Evolutionary conservation across 2,113 vertebrate species (phyloP).

Genomic region (Pholis gunnellus): DNA sequence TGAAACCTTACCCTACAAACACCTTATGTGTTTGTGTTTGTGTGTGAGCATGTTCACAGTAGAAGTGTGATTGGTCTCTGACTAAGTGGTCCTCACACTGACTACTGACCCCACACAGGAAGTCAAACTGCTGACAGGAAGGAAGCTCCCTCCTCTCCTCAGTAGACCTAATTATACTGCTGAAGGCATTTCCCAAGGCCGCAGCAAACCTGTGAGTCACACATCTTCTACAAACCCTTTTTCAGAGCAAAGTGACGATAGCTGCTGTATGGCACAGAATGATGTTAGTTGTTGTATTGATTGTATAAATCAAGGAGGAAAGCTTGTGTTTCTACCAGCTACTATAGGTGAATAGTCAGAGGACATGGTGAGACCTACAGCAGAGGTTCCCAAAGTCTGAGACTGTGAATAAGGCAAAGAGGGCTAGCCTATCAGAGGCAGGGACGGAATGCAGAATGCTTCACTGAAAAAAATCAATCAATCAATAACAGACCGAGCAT

Average conservation of each 20-base stretch:
- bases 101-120: conserved; percentile 68
- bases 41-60: neutral
- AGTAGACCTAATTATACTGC: conserved; percentile 55
- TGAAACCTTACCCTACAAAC: neutral
- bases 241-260: neutral
- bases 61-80: neutral
- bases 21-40: neutral
- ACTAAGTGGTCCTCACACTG: conserved; percentile 14
- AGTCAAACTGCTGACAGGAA: conserved; percentile 80
- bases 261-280: neutral
- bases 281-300: neutral
- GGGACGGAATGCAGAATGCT: neutral
- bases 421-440: neutral
- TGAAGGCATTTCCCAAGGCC: conserved; percentile 57
- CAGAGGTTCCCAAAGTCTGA: neutral
- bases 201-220: conserved; percentile 15
- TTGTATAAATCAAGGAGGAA: neutral
- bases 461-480: too few relatives aligned
- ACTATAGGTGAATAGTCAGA: neutral
- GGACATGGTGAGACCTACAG: neutral
- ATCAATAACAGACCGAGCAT: too few relatives aligned
- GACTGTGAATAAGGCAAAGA: neutral
- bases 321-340: neutral
- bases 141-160: conserved; percentile 75
- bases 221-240: neutral